phyloP scores from a whole-genome alignment of 2,113 vertebrate genomes.

The Laticauda colubrina region DNA sequence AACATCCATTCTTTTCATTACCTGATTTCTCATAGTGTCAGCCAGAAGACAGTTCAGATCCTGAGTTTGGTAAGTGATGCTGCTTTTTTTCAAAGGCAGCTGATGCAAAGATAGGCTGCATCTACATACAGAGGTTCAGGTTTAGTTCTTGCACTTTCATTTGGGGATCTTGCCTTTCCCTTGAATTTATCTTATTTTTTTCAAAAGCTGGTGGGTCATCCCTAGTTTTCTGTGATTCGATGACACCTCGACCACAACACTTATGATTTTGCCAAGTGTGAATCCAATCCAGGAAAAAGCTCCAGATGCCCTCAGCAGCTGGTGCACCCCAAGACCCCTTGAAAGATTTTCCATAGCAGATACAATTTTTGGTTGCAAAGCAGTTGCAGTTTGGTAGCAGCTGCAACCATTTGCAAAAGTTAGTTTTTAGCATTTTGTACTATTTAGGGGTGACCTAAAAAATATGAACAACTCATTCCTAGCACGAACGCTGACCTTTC shows the following conservation, averaged over 20 bases:
- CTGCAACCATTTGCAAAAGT: neutral
- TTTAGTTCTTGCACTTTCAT: neutral
- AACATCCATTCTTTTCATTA: neutral
- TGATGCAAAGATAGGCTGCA: neutral
- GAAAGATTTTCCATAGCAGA: neutral
- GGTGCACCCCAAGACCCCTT: neutral
- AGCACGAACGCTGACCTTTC: neutral
- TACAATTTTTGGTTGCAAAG: neutral
- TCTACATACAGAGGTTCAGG: neutral
- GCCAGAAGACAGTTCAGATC: neutral
- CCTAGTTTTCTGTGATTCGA: neutral
- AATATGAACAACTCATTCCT: neutral
- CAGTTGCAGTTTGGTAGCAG: neutral
- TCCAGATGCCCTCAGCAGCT: neutral
- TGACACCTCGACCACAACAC: neutral
- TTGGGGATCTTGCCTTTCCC: neutral
- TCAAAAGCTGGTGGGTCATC: neutral
- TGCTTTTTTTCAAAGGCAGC: neutral
- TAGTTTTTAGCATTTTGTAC: neutral
- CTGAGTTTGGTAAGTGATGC: neutral
- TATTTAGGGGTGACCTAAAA: neutral
- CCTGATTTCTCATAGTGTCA: neutral
- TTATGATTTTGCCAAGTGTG: neutral
- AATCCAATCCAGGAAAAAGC: neutral
- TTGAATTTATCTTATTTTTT: neutral